Evolutionary conservation across 2,113 vertebrate species (phyloP), one percentile per base, ranked within the genome.

Genomic region (Pelusios castaneus): DNA sequence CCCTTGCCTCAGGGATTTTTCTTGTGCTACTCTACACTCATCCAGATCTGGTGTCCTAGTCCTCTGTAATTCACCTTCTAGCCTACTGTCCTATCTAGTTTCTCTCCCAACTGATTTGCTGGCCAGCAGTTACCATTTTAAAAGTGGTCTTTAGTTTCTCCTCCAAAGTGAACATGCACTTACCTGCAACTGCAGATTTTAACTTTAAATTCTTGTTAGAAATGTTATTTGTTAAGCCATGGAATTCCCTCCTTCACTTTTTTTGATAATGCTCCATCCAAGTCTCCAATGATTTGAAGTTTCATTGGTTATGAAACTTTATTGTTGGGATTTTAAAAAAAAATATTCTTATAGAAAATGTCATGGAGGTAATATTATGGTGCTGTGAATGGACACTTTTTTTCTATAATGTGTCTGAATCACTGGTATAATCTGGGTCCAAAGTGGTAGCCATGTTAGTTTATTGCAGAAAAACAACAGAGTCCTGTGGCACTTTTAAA

Each of bases 141-240:
- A 82, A 95, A 96, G 84, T 91, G 89, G 94, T 97, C 95, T 96
- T 81, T 96, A 85, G 96, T 97, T 97, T 96, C 95, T 91, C 31
- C 90, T 93, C 76, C 83, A 78, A 95, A 87, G 55, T 54, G 41
- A 1, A 0, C 41, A 47, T 85, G 56, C 54, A 80, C 27, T 76
- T 95, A 41, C 4, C 56, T 92, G 43, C 49, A 82, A 85, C 38
- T 91, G 88, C 54, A 93, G 60, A 45, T 52, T 77, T 77, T 77
- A 82, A 90, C 54, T 41, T 38, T 34, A 56, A 55, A 29, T 87
- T 91, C 78, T 86, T 34, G 2, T 78, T 51, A 83, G 91, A 70
- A 93, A 82, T 34, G 43, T 63, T 38, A 54, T 52, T 41, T 47
- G 21, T 10, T 51, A 43, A 89, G 82, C 52, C 27, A 31, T 49